phyloP scores from a whole-genome alignment of 2,888 invertebrate genomes.

The Germaria angustata region DNA sequence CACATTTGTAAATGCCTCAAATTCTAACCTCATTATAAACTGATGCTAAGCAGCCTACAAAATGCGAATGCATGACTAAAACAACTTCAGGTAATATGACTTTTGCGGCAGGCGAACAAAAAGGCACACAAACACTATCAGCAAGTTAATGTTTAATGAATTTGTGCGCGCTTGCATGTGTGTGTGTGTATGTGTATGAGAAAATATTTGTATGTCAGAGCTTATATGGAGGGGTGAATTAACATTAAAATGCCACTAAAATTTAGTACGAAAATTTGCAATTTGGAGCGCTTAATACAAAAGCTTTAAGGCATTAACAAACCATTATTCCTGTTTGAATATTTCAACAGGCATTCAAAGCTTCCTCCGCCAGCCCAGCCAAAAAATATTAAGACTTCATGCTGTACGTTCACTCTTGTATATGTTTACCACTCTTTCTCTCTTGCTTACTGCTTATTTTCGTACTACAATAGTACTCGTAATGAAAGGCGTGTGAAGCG shows the following conservation, averaged over 20 bases:
- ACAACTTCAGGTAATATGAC: constrained; percentile 19
- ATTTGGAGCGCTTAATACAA: constrained; percentile 59
- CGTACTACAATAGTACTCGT: not conserved
- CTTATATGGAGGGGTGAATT: constrained; percentile 36
- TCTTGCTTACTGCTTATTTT: no score
- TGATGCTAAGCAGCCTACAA: constrained; percentile 19
- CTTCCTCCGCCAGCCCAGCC: not conserved
- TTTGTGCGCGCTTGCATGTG: not conserved
- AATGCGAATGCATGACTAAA: constrained; percentile 5
- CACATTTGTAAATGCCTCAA: constrained; percentile 40
- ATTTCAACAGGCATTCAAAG: constrained; percentile 41
- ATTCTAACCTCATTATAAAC: constrained; percentile 54
- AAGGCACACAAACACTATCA: not conserved
- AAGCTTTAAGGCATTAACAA: constrained; percentile 61
- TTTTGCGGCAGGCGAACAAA: not conserved
- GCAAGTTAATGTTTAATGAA: not conserved
- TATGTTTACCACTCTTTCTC: not conserved
- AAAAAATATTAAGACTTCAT: not conserved
- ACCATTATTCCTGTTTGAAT: constrained; percentile 58
- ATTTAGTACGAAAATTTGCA: constrained; percentile 57
- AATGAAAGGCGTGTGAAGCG: not conserved
- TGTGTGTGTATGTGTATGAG: not conserved
- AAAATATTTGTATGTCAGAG: not conserved
- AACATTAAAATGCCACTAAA: constrained; percentile 61
- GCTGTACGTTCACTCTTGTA: not conserved